Percentiles rank a stretch among this genome's conserved stretches.
These are phyloP conservation scores for Aelia acuminata DNA, from an alignment of 2,888 invertebrate species.

Conservation along the genomic window DNA sequence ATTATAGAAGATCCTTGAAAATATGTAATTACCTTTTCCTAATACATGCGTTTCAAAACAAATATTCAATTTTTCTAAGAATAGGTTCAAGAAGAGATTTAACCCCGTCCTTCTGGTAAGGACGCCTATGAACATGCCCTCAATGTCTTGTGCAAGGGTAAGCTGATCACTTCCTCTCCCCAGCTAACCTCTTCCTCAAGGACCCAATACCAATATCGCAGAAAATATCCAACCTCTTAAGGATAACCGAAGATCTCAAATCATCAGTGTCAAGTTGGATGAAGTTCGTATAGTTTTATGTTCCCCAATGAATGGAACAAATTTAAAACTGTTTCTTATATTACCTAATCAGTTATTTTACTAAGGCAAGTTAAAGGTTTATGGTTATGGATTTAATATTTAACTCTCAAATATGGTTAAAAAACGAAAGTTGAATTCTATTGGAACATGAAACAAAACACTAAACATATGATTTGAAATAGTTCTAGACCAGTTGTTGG, in stretches of 20 bases:
- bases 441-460: too few species aligned
- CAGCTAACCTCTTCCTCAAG: neutral
- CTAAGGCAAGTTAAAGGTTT: too few species aligned
- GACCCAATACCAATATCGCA: neutral
- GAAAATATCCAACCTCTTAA: neutral
- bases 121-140: neutral
- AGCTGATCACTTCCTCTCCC: neutral
- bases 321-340: too few species aligned
- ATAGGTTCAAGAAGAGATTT: neutral
- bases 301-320: too few species aligned
- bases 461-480: too few species aligned
- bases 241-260: neutral
- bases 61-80: neutral
- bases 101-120: slow-evolving; percentile 17
- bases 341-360: too few species aligned
- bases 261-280: too few species aligned
- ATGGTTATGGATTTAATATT: too few species aligned
- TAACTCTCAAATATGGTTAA: too few species aligned
- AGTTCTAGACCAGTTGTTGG: too few species aligned
- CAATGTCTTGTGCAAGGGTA: slow-evolving; percentile 23
- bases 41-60: neutral
- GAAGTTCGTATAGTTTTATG: too few species aligned
- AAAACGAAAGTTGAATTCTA: too few species aligned
- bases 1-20: neutral
- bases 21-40: neutral